Evolutionary conservation across 2,888 invertebrate species (phyloP), one percentile per base, ranked within the genome.

Genomic region (Melanostoma mellinum): DNA sequence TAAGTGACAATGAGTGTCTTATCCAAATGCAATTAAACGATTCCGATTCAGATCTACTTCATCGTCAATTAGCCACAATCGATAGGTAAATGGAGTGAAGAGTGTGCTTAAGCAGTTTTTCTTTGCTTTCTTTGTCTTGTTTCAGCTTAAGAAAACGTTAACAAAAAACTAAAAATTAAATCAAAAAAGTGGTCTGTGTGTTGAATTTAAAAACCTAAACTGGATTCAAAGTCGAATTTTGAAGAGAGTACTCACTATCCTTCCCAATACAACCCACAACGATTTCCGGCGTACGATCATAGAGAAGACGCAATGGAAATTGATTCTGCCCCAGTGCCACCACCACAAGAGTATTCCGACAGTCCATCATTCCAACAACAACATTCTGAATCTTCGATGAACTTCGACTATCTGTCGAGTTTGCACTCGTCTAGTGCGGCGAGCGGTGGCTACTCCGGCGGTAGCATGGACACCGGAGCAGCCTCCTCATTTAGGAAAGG

Each of bases 231-330:
- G 38, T n/a, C 63, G n/a, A 32, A 38, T 38, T 50, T 36, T 2
- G 1, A 30, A n/a, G 36, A 30, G 61, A 35, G 50, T 42, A 32
- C 9, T 61, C 48, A 20, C 38, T 55, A 42, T 53, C 53, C 20
- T 4, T 30, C 33, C 5, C 9, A 36, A 55, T 5, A 36, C 42
- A 67, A 30, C 10, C 79, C 35, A 44, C 48, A 50, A 68, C 68
- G 35, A 35, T 53, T 35, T 67, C 56, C 58, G 40, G 36, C 58
- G 60, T 58, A 44, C 40, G 33, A 60, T 5, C 8, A 35, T 60
- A 67, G 65, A 52, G 55, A 58, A 87, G 90, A 90, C 88, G 90
- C 88, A 85, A 91, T 91, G 91, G 91, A 91, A 81, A 89, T 91
- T 88, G 91, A 90, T 88, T 88, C 90, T 81, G 87, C 89, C 42